Base-by-base conservation (phyloP, 2,113 vertebrate genomes). In the Clarias gariepinus region DNA sequence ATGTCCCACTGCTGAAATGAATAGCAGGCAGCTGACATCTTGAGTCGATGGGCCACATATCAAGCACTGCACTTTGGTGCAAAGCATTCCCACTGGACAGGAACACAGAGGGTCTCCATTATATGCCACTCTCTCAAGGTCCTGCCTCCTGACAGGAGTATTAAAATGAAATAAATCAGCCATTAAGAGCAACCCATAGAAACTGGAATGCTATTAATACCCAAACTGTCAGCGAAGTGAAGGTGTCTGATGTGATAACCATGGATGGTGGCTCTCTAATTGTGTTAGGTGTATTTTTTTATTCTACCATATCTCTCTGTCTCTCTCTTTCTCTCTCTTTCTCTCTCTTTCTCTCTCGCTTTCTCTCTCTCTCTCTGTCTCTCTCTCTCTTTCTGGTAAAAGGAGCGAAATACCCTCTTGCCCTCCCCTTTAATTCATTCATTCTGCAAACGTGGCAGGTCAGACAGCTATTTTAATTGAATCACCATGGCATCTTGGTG, bases 131-230 rank as follows among this genome's bases (percentile, higher is more conserved):
- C 91, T 91, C 91, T 88, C 76, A 78, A 90, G 89, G 92, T 92
- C 91, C 89, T 92, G 92, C 92, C 93, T 93, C 92, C 89, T 95
- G 94, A 95, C 94, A 94, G 93, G 94, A 92, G 93, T 93, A 95
- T 95, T 95, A 95, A 95, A 96, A 95, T 93, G 93, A 95, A 94
- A 95, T 95, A 95, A 96, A 95, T 95, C 94, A 95, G 94, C 93
- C 94, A 95, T 95, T 95, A 94, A 93, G 93, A 94, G 91, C 92
- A 58, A 89, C 92, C 89, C 63, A 92, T 89, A 88, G 95, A 94
- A 94, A 96, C 93, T 93, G 93, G 93, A 94, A 93, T 90, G 91
- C 94, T 93, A 94, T 95, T 95, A 95, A 94, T 93, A 94, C 88
- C 83, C 87, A 88, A 89, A 92, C 90, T 90, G 64, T 91, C 91